Evolutionary conservation across 2,888 invertebrate genomes (phyloP).

Genomic region (Plebejus anna): DNA sequence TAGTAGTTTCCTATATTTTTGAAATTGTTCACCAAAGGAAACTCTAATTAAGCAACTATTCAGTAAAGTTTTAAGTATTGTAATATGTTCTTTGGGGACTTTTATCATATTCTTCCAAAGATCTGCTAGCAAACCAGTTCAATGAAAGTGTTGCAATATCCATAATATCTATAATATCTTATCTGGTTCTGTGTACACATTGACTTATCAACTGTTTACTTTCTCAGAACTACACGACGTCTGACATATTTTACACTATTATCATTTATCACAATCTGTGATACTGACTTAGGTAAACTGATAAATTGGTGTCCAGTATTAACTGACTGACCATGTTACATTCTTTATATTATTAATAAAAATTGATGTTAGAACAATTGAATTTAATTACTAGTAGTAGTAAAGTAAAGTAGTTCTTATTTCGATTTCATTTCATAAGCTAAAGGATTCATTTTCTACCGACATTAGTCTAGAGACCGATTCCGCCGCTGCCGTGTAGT

Average conservation of each 20-base stretch:
- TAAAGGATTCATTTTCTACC: no score
- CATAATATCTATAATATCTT: neutral
- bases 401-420: no score
- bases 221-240: neutral
- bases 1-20: no score
- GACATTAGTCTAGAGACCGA: no score
- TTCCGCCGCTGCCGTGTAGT: no score
- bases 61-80: neutral
- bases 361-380: no score
- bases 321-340: no score
- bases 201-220: conserved; percentile 15
- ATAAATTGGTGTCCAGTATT: neutral
- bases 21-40: no score
- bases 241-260: neutral
- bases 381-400: no score
- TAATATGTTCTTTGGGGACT: neutral
- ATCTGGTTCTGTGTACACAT: neutral
- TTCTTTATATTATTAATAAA: no score
- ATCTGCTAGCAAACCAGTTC: neutral
- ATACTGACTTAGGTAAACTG: neutral
- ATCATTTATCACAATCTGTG: neutral
- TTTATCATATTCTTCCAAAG: neutral
- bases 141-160: neutral
- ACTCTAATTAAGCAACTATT: no score
- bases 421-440: no score